phyloP scores from a whole-genome alignment of 1,140 invertebrate species.

The Megalopta genalis region DNA sequence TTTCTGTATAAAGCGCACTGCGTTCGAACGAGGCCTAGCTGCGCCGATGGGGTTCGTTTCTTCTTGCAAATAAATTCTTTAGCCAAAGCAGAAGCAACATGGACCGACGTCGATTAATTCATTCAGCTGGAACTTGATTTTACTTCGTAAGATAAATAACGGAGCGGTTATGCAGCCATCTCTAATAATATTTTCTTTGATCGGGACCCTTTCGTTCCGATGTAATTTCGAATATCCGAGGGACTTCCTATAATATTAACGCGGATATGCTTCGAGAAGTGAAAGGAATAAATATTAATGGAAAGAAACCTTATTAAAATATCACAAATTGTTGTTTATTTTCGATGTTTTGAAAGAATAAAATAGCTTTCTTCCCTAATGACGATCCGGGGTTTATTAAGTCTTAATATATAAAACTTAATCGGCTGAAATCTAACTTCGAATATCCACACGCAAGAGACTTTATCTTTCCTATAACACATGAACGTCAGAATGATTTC shows the following conservation, averaged over 20 bases:
- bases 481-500: not conserved
- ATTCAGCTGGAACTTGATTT: not conserved
- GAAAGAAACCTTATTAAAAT: not conserved
- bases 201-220: not conserved
- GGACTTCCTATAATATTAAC: not conserved
- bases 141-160: not conserved
- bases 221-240: not conserved
- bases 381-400: no score
- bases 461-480: not conserved
- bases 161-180: not conserved
- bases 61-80: conserved; percentile 27
- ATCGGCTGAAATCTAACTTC: not conserved
- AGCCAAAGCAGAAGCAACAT: not conserved
- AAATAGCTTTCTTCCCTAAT: no score
- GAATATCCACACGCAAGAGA: not conserved
- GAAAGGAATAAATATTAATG: conserved; percentile 2
- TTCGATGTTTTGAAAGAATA: not conserved
- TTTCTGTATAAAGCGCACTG: not conserved
- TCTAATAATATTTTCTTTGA: not conserved
- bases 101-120: not conserved
- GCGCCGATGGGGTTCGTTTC: not conserved
- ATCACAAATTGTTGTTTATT: not conserved
- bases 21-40: not conserved
- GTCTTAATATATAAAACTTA: no score
- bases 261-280: not conserved